Conservation (phyloP, 2,797 vertebrate species). For the Pipistrellus kuhlii region DNA sequence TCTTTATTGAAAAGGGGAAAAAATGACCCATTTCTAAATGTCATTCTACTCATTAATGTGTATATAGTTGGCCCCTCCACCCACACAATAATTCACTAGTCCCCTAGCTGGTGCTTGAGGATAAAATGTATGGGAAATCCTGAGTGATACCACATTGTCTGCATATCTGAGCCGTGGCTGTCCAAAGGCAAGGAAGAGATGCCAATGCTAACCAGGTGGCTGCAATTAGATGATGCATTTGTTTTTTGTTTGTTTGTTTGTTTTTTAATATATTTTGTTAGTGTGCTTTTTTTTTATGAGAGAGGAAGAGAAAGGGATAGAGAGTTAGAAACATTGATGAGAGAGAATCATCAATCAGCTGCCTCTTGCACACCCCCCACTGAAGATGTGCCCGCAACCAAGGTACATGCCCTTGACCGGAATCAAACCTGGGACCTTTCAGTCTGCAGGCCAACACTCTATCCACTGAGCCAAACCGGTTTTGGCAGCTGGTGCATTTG, state of each 20-base stretch:
- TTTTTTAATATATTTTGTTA: too few species aligned
- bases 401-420: too few species aligned
- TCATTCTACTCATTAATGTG: constrained; percentile 62
- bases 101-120: constrained; percentile 41
- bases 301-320: too few species aligned
- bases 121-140: constrained; percentile 58
- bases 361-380: too few species aligned
- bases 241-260: neutral
- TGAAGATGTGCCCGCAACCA: too few species aligned
- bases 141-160: constrained; percentile 70
- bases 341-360: too few species aligned
- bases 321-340: too few species aligned
- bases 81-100: constrained; percentile 55
- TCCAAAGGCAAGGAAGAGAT: constrained; percentile 57
- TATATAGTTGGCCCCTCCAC: constrained; percentile 19
- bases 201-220: constrained; percentile 56
- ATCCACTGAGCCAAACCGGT: too few species aligned
- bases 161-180: constrained; percentile 53
- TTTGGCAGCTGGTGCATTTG: neutral
- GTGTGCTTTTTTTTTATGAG: too few species aligned
- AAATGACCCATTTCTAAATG: constrained; percentile 76
- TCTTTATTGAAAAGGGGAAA: constrained; percentile 67
- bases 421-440: too few species aligned
- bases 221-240: constrained; percentile 6
- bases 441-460: too few species aligned